These are phyloP conservation scores for Pristiophorus japonicus DNA, from an alignment of 2,113 vertebrate species.

Conservation along the genomic window DNA sequence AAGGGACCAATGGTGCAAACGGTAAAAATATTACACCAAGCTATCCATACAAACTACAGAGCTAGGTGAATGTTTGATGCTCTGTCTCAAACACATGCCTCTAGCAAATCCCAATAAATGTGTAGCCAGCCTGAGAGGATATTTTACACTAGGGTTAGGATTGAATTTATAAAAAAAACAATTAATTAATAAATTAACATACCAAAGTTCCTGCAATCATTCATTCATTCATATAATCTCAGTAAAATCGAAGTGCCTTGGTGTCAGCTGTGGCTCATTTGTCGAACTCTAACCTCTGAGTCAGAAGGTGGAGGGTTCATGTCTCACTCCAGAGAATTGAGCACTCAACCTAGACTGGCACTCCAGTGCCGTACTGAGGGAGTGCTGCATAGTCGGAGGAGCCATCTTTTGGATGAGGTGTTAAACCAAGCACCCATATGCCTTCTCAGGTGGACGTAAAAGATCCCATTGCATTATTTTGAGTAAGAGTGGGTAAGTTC, in stretches of 20 bases:
- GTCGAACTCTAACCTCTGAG: not conserved
- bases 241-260: not conserved
- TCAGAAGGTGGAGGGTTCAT: not conserved
- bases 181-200: constrained; percentile 13
- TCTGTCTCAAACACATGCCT: not conserved
- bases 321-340: not conserved
- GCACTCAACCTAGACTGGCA: not conserved
- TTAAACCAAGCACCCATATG: not conserved
- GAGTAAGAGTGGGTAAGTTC: not conserved
- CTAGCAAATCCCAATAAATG: not conserved
- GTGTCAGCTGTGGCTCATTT: not conserved
- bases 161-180: not conserved
- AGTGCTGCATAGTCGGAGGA: not conserved
- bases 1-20: not conserved
- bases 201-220: not conserved
- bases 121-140: not conserved
- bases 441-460: not conserved
- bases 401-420: not conserved
- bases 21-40: not conserved
- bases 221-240: not conserved
- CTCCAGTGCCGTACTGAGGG: not conserved
- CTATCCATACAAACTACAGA: not conserved
- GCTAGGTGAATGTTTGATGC: not conserved
- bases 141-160: not conserved
- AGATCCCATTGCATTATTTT: not conserved